Evolutionary conservation across 2,113 vertebrate species (phyloP), one percentile per base, ranked within the genome.

Genomic region (Phoxinus phoxinus): DNA sequence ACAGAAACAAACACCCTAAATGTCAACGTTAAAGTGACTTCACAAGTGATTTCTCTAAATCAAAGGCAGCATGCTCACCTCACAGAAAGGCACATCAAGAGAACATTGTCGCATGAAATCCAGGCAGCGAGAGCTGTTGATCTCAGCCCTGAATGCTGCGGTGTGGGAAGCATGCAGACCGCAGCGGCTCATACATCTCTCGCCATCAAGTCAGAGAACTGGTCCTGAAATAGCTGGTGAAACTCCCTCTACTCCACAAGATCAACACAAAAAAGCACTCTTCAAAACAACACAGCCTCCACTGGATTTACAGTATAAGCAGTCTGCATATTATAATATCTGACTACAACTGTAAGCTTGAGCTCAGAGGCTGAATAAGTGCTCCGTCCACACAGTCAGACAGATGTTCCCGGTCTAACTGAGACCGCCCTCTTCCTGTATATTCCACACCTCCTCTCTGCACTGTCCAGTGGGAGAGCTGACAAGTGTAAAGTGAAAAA

Each of bases 351-450:
- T 30, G 78, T 81, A 65, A 65, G 59, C 83, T 35, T 71, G n/a
- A 58, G 53, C 32, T 84, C 77, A 32, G 79, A 44, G 61, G 72
- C 76, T 78, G 63, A 21, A 82, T 56, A 84, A 58, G 79, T 51
- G 61, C 75, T 61, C 73, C 25, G 12, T 79, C 51, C 13, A 67
- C 73, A 53, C 25, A 59, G 65, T 71, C 83, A 87, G 79, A 88
- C 86, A 85, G 61, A 88, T 88, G 82, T 88, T 88, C 76, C 76
- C 69, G 51, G 76, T 32, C 65, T 48, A 46, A 81, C 51, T 51
- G 27, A 30, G 23, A 51, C 84, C 30, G 35, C 77, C 79, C 56
- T 61, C 87, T 65, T 27, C 56, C 10, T 25, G 21, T 46, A 23
- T 27, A 37, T 41, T 41, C 81, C 87, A 69, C 82, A 8, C 84